Conservation (phyloP, 1,140 invertebrate genomes). For the Batillaria attramentaria region DNA sequence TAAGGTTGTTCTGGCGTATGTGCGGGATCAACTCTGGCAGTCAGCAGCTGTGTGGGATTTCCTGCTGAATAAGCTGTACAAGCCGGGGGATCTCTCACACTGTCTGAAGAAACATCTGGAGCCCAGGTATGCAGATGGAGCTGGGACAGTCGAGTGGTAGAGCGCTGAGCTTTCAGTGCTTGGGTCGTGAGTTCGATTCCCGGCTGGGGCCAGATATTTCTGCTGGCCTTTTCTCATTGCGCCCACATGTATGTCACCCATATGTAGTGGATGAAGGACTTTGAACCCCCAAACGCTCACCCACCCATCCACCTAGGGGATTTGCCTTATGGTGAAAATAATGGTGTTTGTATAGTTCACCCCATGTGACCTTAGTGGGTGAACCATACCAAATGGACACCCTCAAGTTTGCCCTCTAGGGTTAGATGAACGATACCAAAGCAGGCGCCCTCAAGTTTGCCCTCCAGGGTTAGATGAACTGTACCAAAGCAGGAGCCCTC, state of each 20-base stretch:
- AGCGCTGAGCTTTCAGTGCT: too few species aligned
- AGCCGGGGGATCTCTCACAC: neutral
- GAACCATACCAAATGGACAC: neutral
- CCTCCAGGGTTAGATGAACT: too few species aligned
- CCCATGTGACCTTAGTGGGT: neutral
- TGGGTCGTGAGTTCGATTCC: too few species aligned
- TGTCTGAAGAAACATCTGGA: neutral
- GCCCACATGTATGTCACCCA: neutral
- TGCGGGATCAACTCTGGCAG: neutral
- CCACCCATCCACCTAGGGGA: too few species aligned
- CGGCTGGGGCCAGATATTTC: too few species aligned
- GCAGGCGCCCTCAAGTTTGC: too few species aligned
- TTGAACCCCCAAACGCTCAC: too few species aligned
- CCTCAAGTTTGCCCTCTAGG: neutral
- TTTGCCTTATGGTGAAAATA: neutral
- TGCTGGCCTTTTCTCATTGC: too few species aligned
- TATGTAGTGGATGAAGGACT: neutral
- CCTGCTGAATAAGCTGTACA: conserved; percentile 24
- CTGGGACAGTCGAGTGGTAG: too few species aligned
- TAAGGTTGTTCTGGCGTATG: conserved; percentile 25
- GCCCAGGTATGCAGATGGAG: neutral
- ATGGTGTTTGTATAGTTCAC: neutral
- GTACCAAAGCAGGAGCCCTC: too few species aligned
- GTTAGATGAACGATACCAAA: too few species aligned
- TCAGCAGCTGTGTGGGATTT: neutral